Percentiles rank a stretch among this genome's conserved stretches.
These are phyloP conservation scores for Drosophila incognita DNA, from an alignment of 2,888 invertebrate species.

Conservation along the genomic window DNA sequence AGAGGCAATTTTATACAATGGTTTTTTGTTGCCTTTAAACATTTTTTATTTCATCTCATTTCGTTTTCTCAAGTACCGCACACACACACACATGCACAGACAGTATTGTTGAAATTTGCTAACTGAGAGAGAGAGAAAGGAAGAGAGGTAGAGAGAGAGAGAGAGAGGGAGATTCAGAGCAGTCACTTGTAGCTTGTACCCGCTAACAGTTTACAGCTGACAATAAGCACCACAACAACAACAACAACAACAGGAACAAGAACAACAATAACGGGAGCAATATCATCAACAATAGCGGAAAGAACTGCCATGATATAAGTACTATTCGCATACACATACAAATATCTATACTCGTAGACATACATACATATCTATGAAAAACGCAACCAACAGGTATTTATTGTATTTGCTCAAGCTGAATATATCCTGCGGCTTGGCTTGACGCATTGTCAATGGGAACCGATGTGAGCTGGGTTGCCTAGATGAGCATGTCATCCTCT, in stretches of 20 bases:
- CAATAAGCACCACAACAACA: conserved; percentile 50
- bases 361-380: conserved; percentile 32
- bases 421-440: conserved; percentile 78
- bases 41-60: conserved; percentile 59
- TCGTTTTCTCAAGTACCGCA: conserved; percentile 66
- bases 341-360: conserved; percentile 14
- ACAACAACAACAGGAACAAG: conserved; percentile 23
- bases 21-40: conserved; percentile 45
- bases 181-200: conserved; percentile 67
- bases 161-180: conserved; percentile 15
- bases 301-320: conserved; percentile 55
- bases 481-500: conserved; percentile 20
- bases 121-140: conserved; percentile 28
- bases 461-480: conserved; percentile 45
- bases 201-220: conserved; percentile 50
- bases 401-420: conserved; percentile 78
- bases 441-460: conserved; percentile 71
- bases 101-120: conserved; percentile 36
- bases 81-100: conserved; percentile 11
- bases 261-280: conserved; percentile 31
- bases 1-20: conserved; percentile 53
- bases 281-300: conserved; percentile 64
- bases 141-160: not conserved
- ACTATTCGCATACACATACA: conserved; percentile 24
- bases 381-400: conserved; percentile 75